Evolutionary conservation across 1,140 invertebrate genomes (phyloP).

Genomic region (Teleopsis dalmanni): DNA sequence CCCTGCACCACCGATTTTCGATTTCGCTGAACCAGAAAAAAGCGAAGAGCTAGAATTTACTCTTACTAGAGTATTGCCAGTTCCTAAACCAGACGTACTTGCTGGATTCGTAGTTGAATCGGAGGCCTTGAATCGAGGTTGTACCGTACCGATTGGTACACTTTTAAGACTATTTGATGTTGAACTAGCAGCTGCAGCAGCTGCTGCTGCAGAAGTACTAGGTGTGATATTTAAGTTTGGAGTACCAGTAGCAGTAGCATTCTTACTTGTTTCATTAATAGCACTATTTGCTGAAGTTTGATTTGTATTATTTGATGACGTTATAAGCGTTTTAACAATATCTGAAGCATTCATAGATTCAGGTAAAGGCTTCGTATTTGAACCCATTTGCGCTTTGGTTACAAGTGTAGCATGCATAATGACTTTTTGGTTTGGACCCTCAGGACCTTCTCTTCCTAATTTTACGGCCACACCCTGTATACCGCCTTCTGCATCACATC

Average conservation of each 20-base stretch:
- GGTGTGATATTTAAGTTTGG: no score
- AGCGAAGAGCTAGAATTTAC: constrained; percentile 38
- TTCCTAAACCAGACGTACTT: constrained; percentile 17
- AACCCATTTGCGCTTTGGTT: constrained; percentile 51
- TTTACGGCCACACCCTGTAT: constrained; percentile 63
- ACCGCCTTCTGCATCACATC: constrained; percentile 43
- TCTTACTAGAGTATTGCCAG: constrained; percentile 24
- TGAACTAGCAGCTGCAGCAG: constrained; percentile 5
- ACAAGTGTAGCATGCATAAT: constrained; percentile 61
- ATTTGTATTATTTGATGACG: neutral
- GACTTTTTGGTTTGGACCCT: constrained; percentile 55
- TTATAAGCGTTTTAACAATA: constrained; percentile 31
- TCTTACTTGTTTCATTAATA: neutral
- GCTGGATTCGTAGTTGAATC: constrained; percentile 5
- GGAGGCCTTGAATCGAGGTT: constrained; percentile 46
- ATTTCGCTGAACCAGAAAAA: constrained; percentile 37
- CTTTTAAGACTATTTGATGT: constrained; percentile 42
- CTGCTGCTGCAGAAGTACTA: constrained; percentile 5
- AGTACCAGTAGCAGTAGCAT: neutral
- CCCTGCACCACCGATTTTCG: constrained; percentile 17
- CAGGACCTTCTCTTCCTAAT: constrained; percentile 55
- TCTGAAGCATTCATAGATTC: constrained; percentile 36
- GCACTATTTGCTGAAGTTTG: neutral
- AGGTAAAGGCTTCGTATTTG: constrained; percentile 42
- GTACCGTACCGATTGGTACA: constrained; percentile 52